Base-by-base conservation (phyloP, 2,113 vertebrate genomes). In the Aspiorhynchus laticeps region DNA sequence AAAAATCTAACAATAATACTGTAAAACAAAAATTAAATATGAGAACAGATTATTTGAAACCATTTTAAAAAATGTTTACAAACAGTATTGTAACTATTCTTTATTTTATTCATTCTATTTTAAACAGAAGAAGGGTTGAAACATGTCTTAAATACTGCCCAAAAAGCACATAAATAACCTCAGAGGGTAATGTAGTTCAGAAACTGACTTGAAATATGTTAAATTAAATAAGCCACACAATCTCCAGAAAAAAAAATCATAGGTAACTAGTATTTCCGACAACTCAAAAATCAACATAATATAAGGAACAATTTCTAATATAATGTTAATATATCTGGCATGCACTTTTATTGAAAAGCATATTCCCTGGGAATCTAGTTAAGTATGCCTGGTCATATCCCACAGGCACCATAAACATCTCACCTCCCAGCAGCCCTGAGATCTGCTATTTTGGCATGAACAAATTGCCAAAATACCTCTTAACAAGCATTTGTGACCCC, bases 391-490 rank as follows among this genome's bases (percentile, higher is more conserved):
- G 7, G 24, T 76, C n/a, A 76, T 17, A 76, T 76, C 73, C 73
- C 17, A 46, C 73, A 76, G n/a, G 73, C 41, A 46, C 41, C 41
- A 76, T 76, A 76, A 76, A 48, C 73, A 76, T 46, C 41, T 5
- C 73, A 76, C 41, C 78, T 80, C 36, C 53, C 78, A 41, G 4
- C 78, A 41, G 33, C 5, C 78, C 21, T 80, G 78, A 76, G 38
- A 75, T 46, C 21, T 26, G 38, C 38, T 43, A 38, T 75, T 74
- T 43, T 63, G 41, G 24, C 6, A 65, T 31, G 9, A 69, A 69
- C 9, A 46, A 31, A 43, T 19, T 3, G n/a, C n/a, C 17, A 2
- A 31, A 80, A 73, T 41, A 28, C 9, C 19, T 80, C 43, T 38
- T 46, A 74, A 19, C 9, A 11, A 76, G 56, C 24, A 85, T 19